Base-by-base conservation (phyloP, 2,113 vertebrate species). In the Pluvialis apricaria region DNA sequence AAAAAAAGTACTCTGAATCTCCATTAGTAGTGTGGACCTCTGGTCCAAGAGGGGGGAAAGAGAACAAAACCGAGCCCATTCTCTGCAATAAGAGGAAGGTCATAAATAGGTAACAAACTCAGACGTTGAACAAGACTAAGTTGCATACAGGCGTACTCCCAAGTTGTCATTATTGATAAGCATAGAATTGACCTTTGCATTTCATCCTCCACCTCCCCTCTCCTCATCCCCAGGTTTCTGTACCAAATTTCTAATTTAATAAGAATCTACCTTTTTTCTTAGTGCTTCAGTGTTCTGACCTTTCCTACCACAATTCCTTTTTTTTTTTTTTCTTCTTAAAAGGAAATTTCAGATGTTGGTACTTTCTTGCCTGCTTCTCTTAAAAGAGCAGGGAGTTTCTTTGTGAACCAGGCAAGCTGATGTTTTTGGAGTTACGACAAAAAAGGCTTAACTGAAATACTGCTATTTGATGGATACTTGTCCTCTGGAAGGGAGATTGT, bases 111-210 rank as follows among this genome's bases (percentile, higher is more conserved):
- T 60, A 9, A 34, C 0, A 7, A 51, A 5, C 73, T 82, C 5
- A 0, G 42, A 4, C 3, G 1, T 62, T 55, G 21, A 25, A 7
- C 3, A 0, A 4, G 7, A 54, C 16, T 10, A 1, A 79, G 36
- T 17, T 72, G 42, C 22, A 0, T 12, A 22, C 29, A 38, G 73
- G 28, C 42, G 5, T 26, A n/a, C 44, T 86, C 57, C 60, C 26
- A 5, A 3, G 12, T 14, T 73, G 64, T 70, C 11, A 2, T 61
- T 55, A 31, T 5, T 2, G 5, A 26, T 36, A 13, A 71, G 42
- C 25, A 5, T 2, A 51, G 66, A 51, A 54, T 2, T 62, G 57
- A 72, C 79, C 49, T 90, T 88, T 76, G 49, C 38, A 40, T 88
- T 93, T 88, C 66, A 90, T 92, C 36, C 19, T 90, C 18, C 13